Evolutionary conservation across 2,113 vertebrate species (phyloP), one percentile per base, ranked within the genome.

Genomic region (Hippopotamus amphibius): DNA sequence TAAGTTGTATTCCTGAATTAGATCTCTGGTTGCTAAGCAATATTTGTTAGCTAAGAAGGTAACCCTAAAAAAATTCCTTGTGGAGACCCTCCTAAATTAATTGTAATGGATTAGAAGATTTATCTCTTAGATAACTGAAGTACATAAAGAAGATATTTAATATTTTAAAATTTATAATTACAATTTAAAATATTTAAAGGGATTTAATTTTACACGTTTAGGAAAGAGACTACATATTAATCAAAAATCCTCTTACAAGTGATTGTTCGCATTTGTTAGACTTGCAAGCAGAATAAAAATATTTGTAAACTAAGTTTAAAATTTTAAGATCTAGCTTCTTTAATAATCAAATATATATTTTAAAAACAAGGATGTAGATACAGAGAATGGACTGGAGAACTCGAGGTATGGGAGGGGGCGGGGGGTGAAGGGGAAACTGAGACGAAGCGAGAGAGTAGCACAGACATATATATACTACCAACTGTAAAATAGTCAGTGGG

Each of bases 141-240:
- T 37, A 65, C 46, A 66, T 65, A 46, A 66, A 90, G 3, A 30
- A 87, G 10, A 55, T 71, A 66, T 26, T 43, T 71, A 68, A 66
- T 53, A 61, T 91, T 88, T 53, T 84, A 72, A 83, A 88, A 8
- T 59, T 87, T 72, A 57, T 90, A 41, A 71, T 95, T 96, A 86
- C 1, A 57, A 2, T 66, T 72, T 84, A 65, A 89, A 80, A 84
- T 80, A 28, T 28, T 86, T 72, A 79, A 61, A 82, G 17, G 6
- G 14, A 87, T 86, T 86, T 94, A 92, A 72, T 48, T 15, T 86
- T 71, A 33, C 28, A 86, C 61, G 0, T 65, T 41, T 74, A 65
- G 71, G 6, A 59, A 87, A 14, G 33, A 2, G 5, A 48, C 1
- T 3, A 69, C 11, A 24, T 82, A n/a, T 13, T 55, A 89, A 95